Percentiles rank a stretch among this genome's conserved stretches.
These are phyloP conservation scores for Chloroceryle amazona DNA, from an alignment of 2,797 vertebrate species.

Conservation along the genomic window DNA sequence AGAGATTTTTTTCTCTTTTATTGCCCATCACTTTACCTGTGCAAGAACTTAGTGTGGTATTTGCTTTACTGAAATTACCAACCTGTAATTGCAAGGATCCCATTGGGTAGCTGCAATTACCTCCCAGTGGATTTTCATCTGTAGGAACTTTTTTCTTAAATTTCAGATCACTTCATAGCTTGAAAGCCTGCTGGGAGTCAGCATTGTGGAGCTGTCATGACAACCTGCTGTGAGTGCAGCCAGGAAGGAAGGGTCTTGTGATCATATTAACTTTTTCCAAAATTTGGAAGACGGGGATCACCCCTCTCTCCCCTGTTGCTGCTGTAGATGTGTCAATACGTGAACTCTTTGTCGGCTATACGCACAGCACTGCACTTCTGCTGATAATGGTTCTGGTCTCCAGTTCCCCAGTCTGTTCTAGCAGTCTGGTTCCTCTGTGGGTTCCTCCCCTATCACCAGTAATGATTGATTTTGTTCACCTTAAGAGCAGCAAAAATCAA, in stretches of 20 bases:
- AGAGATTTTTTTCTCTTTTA: not conserved
- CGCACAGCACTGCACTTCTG: not conserved
- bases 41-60: not conserved
- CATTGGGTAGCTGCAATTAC: not conserved
- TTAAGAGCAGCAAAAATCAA: not conserved
- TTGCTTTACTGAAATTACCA: not conserved
- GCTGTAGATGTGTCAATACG: not conserved
- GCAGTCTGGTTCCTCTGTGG: not conserved
- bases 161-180: constrained; percentile 14
- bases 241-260: not conserved
- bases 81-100: not conserved
- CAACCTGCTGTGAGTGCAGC: not conserved
- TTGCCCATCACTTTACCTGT: not conserved
- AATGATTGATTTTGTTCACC: not conserved
- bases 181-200: constrained; percentile 1
- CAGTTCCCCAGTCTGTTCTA: not conserved
- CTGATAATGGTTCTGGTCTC: not conserved
- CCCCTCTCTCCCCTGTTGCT: not conserved
- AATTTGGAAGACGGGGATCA: not conserved
- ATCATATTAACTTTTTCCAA: not conserved
- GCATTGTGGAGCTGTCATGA: constrained; percentile 18
- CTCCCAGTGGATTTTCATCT: constrained; percentile 14
- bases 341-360: not conserved
- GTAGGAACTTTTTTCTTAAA: not conserved
- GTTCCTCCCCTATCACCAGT: not conserved